A percentile compares a stretch with the other conserved stretches of the same genome.
Conservation (phyloP, 2,113 vertebrate species). For the Mus spicilegus region DNA sequence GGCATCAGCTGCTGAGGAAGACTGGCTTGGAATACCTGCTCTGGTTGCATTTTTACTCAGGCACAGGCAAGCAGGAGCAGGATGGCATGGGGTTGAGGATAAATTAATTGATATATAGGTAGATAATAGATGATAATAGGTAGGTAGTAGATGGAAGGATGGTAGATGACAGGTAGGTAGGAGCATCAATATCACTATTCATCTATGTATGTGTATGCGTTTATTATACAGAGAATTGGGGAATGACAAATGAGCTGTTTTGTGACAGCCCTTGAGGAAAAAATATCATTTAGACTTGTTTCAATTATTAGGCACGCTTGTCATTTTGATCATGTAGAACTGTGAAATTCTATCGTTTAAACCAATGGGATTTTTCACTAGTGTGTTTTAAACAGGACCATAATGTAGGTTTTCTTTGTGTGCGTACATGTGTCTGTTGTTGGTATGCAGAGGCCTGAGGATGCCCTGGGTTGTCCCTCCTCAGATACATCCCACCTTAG, state of each 20-base stretch:
- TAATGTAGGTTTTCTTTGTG: neutral
- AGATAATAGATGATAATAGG: neutral
- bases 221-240: neutral
- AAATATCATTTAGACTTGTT: constrained; percentile 41
- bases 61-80: constrained; percentile 26
- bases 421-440: neutral
- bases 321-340: constrained; percentile 65
- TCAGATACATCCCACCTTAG: neutral
- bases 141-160: neutral
- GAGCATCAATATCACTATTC: neutral
- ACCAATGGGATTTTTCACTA: constrained; percentile 49
- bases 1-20: constrained; percentile 71
- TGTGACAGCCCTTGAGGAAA: constrained; percentile 50
- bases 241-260: constrained; percentile 34
- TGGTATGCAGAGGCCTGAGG: neutral
- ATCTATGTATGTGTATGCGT: neutral
- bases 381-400: constrained; percentile 62
- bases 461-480: neutral
- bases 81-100: neutral
- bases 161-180: neutral
- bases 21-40: constrained; percentile 70
- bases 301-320: constrained; percentile 39
- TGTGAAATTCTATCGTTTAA: constrained; percentile 58
- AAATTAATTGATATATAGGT: neutral
- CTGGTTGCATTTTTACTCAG: constrained; percentile 53